Evolutionary conservation across 1,140 invertebrate genomes (phyloP), one percentile per base, ranked within the genome.

Genomic region (Octopus bimaculoides): DNA sequence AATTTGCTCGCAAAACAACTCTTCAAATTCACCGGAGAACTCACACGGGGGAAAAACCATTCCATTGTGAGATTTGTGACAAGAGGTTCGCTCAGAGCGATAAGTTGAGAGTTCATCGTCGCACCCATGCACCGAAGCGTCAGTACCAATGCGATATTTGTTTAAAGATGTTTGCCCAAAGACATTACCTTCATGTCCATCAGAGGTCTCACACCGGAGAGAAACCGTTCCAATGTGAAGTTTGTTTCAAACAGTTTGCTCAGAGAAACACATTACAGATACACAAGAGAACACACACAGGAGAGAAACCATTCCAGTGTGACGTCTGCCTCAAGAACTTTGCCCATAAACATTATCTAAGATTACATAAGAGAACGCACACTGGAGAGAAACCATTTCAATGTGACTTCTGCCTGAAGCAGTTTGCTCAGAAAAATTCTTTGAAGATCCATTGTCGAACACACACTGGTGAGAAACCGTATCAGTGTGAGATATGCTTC

Each of bases 231-330:
- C 95, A 95, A 87, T 97, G 96, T 88, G 92, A 92, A 53, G 94
- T 96, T 87, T 97, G 96, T 89, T 95, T 94, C 73, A 96, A 96
- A 88, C 94, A 95, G 89, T 96, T 96, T 88, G 90, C 95, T 74
- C 95, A 96, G 88, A 96, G 96, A 89, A 95, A 95, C 6, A 96
- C 96, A 77, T 90, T 96, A 80, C 95, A 96, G 86, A 82, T 80
- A 61, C 94, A 95, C 83, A 91, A 93, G 81, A 90, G 94, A 77
- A 93, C 92, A 53, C 94, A 95, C 85, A 94, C 93, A 54, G 92
- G 74, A 52, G 95, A 96, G 82, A 95, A 96, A 85, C 95, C 95
- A 4, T 95, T 96, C 85, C 91, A 92, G 7, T 96, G 95, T 86
- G 90, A 86, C 12, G 93, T 94, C 84, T 97, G 96, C 89, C 94